Evolutionary conservation across 2,113 vertebrate genomes (phyloP), one percentile per base, ranked within the genome.

Genomic region (Isichthys henryi): DNA sequence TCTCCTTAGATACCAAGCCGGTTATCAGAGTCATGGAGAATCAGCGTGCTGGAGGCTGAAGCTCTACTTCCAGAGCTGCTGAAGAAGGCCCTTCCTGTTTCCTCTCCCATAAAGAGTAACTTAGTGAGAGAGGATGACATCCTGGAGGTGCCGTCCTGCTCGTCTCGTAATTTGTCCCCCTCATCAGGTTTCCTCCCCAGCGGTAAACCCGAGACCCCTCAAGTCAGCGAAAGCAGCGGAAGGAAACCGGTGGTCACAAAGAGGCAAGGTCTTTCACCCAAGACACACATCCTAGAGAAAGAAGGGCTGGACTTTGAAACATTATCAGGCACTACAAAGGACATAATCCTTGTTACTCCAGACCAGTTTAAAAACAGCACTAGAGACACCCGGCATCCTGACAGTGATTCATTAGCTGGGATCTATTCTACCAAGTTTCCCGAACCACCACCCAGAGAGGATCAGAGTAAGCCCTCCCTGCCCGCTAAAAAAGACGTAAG

Each of bases 11-110:
- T 99, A 95, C 97, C 98, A 90, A 97, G 97, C 90, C 97, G 96
- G 91, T 96, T 98, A 91, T 92, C 97, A 93, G 96, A 97, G 89
- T 95, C 97, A 43, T 99, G 98, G 98, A 96, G 97, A 95, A 95
- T 96, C 92, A 97, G 98, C 86, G 97, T 99, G 91, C 91, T 94
- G 87, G 97, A 97, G 94, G 97, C 98, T 10, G 97, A 98, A 93
- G 95, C 95, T 87, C 94, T 96, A 88, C 95, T 98, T 92, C 95
- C 97, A 0, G 92, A 94, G 88, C 93, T 23, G 86, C 93, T 74
- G 95, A 97, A 90, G 93, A 96, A 92, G 27, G 31, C 90, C n/a
- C 91, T 91, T 43, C 89, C 91, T 46, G 35, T 83, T 31, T 80
- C 93, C 6, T 53, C 89, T 39, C 92, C 93, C 48, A 90, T 90